phyloP scores from a whole-genome alignment of 2,113 vertebrate genomes.

The Emydura subglobosa region DNA sequence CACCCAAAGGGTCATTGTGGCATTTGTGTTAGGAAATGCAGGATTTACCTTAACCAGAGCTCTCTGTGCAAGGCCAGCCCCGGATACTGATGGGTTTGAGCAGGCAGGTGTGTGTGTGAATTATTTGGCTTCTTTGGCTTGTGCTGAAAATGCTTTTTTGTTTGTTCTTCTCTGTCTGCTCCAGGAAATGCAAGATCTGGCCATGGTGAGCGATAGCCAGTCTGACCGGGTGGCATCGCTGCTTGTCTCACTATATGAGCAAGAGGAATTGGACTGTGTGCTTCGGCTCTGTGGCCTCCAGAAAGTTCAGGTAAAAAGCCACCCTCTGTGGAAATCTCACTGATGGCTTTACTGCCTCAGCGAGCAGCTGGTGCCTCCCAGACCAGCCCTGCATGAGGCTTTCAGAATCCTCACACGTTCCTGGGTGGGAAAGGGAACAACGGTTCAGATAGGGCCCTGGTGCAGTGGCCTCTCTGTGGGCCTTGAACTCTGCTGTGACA shows the following conservation, averaged over 20 bases:
- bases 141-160: neutral
- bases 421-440: neutral
- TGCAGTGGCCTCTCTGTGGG: neutral
- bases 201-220: constrained; percentile 56
- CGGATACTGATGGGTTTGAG: neutral
- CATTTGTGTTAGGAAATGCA: neutral
- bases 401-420: neutral
- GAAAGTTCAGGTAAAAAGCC: constrained; percentile 76
- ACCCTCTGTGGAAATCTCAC: neutral
- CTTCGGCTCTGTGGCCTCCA: constrained; percentile 85
- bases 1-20: no score
- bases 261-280: constrained; percentile 74
- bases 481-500: neutral
- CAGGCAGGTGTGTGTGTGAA: neutral
- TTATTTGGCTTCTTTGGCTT: neutral
- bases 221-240: constrained; percentile 81
- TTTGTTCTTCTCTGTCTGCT: constrained; percentile 22
- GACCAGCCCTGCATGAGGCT: fast-evolving
- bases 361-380: fast-evolving
- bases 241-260: constrained; percentile 54
- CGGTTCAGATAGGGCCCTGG: fast-evolving
- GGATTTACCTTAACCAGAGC: neutral
- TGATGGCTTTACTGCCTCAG: fast-evolving
- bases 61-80: neutral
- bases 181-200: constrained; percentile 72